A percentile compares a stretch with the other conserved stretches of the same genome.
Evolutionary conservation across 2,888 invertebrate species (phyloP).

Genomic region (Deroplatys truncata): DNA sequence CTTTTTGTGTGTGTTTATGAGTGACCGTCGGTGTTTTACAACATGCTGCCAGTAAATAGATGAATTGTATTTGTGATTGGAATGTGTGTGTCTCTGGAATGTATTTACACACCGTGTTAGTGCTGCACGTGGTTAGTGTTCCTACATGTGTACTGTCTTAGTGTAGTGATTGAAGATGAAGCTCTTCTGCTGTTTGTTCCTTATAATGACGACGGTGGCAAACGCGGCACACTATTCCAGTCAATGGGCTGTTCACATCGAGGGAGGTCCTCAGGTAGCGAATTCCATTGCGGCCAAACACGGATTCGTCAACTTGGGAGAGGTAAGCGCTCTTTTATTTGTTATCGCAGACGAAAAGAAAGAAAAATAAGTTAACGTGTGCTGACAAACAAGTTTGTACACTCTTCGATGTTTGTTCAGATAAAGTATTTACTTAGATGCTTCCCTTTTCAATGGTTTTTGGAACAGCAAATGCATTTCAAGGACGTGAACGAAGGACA

Average conservation of each 20-base stretch:
- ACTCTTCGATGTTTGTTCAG: too few species aligned
- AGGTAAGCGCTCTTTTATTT: constrained; percentile 56
- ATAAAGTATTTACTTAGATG: too few species aligned
- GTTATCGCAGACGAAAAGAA: not conserved
- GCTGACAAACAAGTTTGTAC: too few species aligned
- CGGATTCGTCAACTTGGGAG: constrained; percentile 79
- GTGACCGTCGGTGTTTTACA: not conserved
- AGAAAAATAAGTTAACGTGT: not conserved
- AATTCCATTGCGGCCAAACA: constrained; percentile 73
- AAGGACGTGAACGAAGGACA: too few species aligned
- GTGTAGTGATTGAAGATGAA: not conserved
- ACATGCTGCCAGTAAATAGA: not conserved
- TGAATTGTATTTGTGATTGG: not conserved
- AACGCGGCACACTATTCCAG: constrained; percentile 60
- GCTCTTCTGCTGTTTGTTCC: not conserved
- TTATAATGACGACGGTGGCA: not conserved
- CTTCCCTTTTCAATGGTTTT: too few species aligned
- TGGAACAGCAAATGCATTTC: too few species aligned
- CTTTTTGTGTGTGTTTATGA: not conserved
- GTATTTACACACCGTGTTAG: not conserved
- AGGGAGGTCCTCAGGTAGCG: constrained; percentile 61
- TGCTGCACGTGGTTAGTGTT: not conserved
- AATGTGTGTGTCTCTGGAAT: not conserved
- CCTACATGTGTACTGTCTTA: not conserved
- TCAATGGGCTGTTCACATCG: constrained; percentile 83